A percentile compares a stretch with the other conserved stretches of the same genome.
These are phyloP conservation scores for Thymallus thymallus DNA, from an alignment of 2,113 vertebrate species.

Conservation along the genomic window DNA sequence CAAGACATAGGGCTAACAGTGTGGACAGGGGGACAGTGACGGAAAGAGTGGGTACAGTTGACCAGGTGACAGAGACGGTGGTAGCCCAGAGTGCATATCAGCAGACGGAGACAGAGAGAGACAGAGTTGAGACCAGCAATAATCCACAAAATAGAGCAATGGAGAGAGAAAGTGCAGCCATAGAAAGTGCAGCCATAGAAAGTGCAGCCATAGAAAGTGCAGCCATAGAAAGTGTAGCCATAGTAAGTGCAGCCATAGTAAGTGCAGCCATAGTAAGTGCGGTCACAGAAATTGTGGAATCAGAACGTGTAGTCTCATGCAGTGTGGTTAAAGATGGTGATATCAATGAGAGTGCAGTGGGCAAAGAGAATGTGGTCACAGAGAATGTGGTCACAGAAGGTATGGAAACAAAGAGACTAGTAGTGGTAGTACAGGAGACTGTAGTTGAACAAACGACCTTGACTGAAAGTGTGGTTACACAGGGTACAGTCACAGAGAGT, in stretches of 20 bases:
- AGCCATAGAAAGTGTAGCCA: not conserved
- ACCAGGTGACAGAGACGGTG: constrained; percentile 66
- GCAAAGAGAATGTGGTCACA: constrained; percentile 9
- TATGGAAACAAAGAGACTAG: constrained; percentile 3
- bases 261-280: constrained; percentile 29
- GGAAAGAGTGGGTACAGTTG: constrained; percentile 38
- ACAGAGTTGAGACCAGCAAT: constrained; percentile 45
- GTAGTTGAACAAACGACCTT: constrained; percentile 15
- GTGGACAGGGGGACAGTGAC: constrained; percentile 65
- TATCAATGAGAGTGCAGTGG: constrained; percentile 7
- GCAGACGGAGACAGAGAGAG: constrained; percentile 56
- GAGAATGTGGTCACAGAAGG: constrained; percentile 27
- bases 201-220: constrained; percentile 29
- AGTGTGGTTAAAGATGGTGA: constrained; percentile 1
- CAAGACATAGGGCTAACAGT: constrained; percentile 61
- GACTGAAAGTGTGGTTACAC: constrained; percentile 33
- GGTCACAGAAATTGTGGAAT: not conserved
- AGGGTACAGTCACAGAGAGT: constrained; percentile 32
- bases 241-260: not conserved
- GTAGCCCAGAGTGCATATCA: constrained; percentile 51
- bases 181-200: not conserved
- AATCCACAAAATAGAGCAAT: constrained; percentile 49
- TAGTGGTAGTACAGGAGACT: constrained; percentile 17
- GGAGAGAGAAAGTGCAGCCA: too few relatives aligned
- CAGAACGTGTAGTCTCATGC: constrained; percentile 24